Conservation (phyloP, 2,888 invertebrate genomes). For the Willowsia nigromaculata region DNA sequence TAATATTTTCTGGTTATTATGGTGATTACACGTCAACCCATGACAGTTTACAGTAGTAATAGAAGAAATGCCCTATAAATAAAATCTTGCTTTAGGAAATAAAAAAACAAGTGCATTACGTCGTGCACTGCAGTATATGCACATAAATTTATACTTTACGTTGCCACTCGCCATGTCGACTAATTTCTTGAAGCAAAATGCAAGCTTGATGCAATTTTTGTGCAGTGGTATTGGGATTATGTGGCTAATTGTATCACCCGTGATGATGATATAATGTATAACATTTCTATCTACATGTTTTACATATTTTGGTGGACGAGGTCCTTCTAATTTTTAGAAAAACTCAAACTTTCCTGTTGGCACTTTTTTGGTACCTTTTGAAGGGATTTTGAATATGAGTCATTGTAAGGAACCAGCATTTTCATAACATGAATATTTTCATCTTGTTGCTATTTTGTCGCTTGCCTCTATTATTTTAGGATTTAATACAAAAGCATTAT, state of each 20-base stretch:
- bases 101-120: conserved; percentile 47
- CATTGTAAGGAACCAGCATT: not conserved
- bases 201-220: not conserved
- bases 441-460: no score
- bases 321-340: not conserved
- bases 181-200: conserved; percentile 3
- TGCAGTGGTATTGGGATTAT: no score
- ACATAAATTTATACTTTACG: not conserved
- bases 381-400: not conserved
- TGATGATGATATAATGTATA: not conserved
- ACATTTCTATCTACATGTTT: no score
- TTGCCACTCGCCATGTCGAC: not conserved
- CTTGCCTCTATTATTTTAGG: no score
- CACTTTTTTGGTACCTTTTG: not conserved
- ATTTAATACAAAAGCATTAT: not conserved
- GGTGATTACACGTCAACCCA: conserved; percentile 45
- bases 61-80: conserved; percentile 51
- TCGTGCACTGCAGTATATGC: not conserved
- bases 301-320: not conserved
- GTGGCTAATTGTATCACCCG: not conserved
- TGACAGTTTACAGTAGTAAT: conserved; percentile 51
- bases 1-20: conserved; percentile 54
- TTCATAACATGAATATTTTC: not conserved
- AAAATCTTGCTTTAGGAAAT: conserved; percentile 44
- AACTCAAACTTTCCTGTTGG: not conserved